Percentiles rank a stretch among this genome's conserved stretches.
phyloP scores from a whole-genome alignment of 1,140 invertebrate species.

The Homarus americanus region DNA sequence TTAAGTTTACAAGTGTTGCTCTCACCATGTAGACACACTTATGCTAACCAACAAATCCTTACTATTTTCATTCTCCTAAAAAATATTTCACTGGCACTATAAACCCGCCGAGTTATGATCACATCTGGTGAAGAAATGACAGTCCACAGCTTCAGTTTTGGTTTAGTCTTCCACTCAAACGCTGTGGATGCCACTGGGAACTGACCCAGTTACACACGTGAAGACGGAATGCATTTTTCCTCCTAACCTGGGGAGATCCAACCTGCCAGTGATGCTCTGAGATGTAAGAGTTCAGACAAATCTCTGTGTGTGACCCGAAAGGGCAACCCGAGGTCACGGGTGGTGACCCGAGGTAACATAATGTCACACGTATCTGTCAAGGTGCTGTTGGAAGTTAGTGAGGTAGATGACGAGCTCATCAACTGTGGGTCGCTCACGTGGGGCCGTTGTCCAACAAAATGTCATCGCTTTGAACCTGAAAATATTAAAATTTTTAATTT shows the following conservation, averaged over 20 bases:
- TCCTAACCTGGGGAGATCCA: background rate
- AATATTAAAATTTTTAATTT: conserved; percentile 14
- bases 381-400: conserved; percentile 71
- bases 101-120: too few species aligned
- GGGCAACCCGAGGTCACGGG: background rate
- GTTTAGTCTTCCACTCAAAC: too few species aligned
- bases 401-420: conserved; percentile 69
- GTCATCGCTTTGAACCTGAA: conserved; percentile 84
- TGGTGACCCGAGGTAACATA: background rate
- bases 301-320: background rate
- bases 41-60: background rate
- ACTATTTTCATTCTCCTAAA: background rate
- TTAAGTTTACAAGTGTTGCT: background rate
- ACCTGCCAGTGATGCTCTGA: background rate
- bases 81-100: background rate
- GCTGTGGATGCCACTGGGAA: too few species aligned
- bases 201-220: too few species aligned
- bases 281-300: background rate
- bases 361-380: conserved; percentile 71
- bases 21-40: background rate
- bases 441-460: conserved; percentile 91
- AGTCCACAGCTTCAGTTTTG: background rate
- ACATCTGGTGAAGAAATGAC: background rate
- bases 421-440: conserved; percentile 86
- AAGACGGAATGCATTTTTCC: background rate